phyloP scores from a whole-genome alignment of 2,113 vertebrate genomes.

The Agelaius tricolor region DNA sequence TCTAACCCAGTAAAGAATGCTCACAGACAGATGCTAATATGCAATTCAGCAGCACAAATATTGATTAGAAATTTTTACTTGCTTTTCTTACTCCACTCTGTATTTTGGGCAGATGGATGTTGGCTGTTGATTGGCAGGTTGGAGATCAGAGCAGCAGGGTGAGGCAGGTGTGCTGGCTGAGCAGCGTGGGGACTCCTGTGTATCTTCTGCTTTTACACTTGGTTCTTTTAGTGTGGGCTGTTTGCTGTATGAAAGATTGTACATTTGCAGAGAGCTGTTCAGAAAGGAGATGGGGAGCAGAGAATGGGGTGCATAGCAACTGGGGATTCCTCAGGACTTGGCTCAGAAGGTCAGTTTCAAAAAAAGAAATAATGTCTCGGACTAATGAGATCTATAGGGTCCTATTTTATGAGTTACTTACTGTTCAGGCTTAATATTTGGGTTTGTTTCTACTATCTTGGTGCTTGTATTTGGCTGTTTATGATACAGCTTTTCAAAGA shows the following conservation, averaged over 20 bases:
- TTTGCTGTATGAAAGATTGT: neutral
- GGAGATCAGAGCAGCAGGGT: neutral
- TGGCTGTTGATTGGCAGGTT: neutral
- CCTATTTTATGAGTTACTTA: neutral
- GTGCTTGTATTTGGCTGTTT: neutral
- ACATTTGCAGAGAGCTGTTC: neutral
- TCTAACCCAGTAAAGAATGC: neutral
- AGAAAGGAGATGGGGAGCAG: neutral
- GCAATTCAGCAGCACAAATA: neutral
- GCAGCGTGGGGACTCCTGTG: neutral
- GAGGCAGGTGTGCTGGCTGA: neutral
- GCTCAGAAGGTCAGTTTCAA: neutral
- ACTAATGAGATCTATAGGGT: neutral
- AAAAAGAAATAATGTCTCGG: neutral
- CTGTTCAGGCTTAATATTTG: neutral
- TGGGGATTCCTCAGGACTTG: neutral
- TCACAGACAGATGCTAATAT: neutral
- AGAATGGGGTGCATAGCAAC: accelerated
- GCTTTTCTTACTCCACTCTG: neutral
- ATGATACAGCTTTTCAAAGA: neutral
- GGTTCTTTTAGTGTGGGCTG: neutral
- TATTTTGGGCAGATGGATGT: neutral
- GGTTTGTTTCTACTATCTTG: neutral
- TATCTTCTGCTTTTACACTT: neutral
- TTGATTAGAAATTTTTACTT: neutral